Conservation (phyloP, 1,140 invertebrate species). For the Proales similis region DNA sequence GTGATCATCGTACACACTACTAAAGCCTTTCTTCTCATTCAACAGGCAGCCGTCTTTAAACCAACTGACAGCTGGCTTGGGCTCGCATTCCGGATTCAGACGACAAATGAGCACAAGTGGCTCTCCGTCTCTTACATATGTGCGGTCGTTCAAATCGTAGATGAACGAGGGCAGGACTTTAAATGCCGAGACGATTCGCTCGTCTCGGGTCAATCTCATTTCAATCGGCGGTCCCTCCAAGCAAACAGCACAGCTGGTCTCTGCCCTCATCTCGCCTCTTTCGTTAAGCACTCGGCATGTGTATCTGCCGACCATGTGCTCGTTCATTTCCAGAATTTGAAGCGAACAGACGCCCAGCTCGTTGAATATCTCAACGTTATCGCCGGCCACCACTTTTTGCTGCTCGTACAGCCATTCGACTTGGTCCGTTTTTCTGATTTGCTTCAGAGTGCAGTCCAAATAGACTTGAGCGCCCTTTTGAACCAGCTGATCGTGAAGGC, state of each 20-base stretch:
- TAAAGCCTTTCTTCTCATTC: slow-evolving; percentile 3
- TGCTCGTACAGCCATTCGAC: slow-evolving; percentile 8
- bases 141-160: slow-evolving; percentile 4
- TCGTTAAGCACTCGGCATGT: slow-evolving; percentile 1
- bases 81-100: slow-evolving; percentile 23
- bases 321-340: slow-evolving; percentile 18
- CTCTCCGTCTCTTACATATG: slow-evolving; percentile 8
- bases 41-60: slow-evolving; percentile 8
- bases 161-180: slow-evolving; percentile 16
- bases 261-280: neutral
- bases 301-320: neutral
- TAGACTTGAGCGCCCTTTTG: slow-evolving; percentile 3
- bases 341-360: slow-evolving; percentile 26
- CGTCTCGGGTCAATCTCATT: slow-evolving; percentile 3
- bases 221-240: neutral
- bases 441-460: slow-evolving; percentile 18
- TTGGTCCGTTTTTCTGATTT: neutral
- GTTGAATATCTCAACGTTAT: slow-evolving; percentile 21
- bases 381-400: neutral
- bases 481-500: slow-evolving; percentile 1
- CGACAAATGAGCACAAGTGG: slow-evolving; percentile 13
- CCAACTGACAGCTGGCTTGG: slow-evolving; percentile 18
- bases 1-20: neutral
- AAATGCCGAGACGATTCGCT: slow-evolving; percentile 7
- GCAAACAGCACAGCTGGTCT: slow-evolving; percentile 11